Conservation (phyloP, 1,140 invertebrate species). For the Bathynomus jamesi region DNA sequence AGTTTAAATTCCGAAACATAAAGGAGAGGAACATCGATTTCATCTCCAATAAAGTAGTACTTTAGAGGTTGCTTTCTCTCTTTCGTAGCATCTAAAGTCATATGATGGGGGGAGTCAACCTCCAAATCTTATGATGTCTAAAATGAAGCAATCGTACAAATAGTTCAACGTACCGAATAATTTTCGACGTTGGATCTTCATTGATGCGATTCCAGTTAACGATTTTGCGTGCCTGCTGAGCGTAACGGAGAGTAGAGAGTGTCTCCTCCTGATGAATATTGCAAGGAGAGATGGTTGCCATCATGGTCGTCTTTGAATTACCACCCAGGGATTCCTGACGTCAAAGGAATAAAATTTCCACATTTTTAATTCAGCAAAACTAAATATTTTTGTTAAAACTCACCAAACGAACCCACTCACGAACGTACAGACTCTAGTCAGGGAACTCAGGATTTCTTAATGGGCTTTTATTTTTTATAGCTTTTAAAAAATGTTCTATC, state of each 20-base stretch:
- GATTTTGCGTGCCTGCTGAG: constrained; percentile 79
- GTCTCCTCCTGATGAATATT: constrained; percentile 69
- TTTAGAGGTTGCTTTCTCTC: neutral
- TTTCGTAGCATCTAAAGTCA: too few species aligned
- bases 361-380: neutral
- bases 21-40: neutral
- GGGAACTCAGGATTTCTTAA: neutral
- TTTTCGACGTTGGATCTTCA: constrained; percentile 62
- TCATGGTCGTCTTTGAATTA: constrained; percentile 57
- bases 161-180: constrained; percentile 54
- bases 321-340: constrained; percentile 60
- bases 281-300: constrained; percentile 67
- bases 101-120: too few species aligned
- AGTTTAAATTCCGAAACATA: neutral
- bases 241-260: constrained; percentile 75
- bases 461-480: too few species aligned
- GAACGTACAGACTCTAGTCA: constrained; percentile 42
- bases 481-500: neutral
- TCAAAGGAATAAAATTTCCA: neutral
- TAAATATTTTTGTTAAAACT: neutral
- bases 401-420: constrained; percentile 44
- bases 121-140: too few species aligned
- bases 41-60: neutral
- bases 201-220: constrained; percentile 69
- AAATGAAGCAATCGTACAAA: too few species aligned